Evolutionary conservation across 2,797 vertebrate species (phyloP).

Genomic region (Aythya fuligula): DNA sequence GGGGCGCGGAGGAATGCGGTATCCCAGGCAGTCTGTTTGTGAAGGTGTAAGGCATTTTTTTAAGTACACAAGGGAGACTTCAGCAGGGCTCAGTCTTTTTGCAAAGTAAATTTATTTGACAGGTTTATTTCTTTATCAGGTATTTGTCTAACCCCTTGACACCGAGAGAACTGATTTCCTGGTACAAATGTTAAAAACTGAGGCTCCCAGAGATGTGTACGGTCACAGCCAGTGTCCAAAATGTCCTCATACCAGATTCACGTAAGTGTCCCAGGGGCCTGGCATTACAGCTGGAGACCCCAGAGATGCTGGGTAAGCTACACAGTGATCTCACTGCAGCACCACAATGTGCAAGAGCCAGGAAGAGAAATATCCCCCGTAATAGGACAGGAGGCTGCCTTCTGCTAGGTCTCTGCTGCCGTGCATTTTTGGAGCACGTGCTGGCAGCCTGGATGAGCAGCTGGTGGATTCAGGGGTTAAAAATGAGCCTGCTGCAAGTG

Average conservation of each 20-base stretch:
- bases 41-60: neutral
- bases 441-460: neutral
- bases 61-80: neutral
- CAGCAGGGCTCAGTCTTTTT: neutral
- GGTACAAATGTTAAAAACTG: slow-evolving; percentile 40
- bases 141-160: slow-evolving; percentile 74
- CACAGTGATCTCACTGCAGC: neutral
- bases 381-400: neutral
- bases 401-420: neutral
- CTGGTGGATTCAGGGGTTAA: slow-evolving; percentile 32
- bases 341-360: neutral
- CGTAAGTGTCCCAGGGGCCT: neutral
- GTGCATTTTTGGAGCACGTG: neutral
- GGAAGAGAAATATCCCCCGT: neutral
- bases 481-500: neutral
- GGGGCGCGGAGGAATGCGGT: neutral
- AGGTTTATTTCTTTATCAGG: slow-evolving; percentile 56
- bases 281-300: neutral
- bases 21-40: neutral
- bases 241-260: neutral
- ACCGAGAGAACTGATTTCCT: slow-evolving; percentile 40
- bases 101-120: slow-evolving; percentile 54
- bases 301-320: neutral
- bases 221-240: neutral
- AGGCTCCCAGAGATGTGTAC: slow-evolving; percentile 18